Percentiles rank a stretch among this genome's conserved stretches.
phyloP scores from a whole-genome alignment of 2,888 invertebrate species.

The Synergus umbraculus region DNA sequence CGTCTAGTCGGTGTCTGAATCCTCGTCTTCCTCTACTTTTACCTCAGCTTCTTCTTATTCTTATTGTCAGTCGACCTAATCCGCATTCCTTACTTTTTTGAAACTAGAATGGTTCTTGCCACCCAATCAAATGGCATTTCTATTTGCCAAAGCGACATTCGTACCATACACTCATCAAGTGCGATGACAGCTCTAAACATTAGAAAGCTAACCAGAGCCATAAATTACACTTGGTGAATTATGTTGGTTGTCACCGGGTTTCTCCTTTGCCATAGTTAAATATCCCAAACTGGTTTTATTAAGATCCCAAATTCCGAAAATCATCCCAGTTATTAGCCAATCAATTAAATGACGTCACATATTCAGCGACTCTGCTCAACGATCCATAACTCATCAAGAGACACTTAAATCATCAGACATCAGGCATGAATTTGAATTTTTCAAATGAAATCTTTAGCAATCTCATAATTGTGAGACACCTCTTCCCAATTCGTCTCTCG shows the following conservation, averaged over 20 bases:
- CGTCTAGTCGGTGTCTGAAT: constrained; percentile 42
- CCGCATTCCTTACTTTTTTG: not conserved
- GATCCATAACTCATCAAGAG: not conserved
- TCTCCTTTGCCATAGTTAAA: not conserved
- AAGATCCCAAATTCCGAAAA: not conserved
- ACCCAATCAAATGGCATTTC: no score
- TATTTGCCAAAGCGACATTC: not conserved
- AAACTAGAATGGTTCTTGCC: not conserved
- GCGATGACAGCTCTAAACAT: not conserved
- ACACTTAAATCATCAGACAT: not conserved
- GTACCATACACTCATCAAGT: not conserved
- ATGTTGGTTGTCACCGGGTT: not conserved
- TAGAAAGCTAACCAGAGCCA: not conserved
- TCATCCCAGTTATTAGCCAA: not conserved
- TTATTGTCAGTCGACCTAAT: not conserved
- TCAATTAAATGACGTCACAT: not conserved
- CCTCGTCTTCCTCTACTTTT: not conserved
- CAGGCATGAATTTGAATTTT: not conserved
- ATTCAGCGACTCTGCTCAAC: not conserved
- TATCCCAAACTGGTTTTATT: not conserved
- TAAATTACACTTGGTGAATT: not conserved
- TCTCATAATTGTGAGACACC: not conserved
- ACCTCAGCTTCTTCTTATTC: not conserved
- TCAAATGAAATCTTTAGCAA: not conserved
- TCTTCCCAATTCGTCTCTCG: not conserved